Evolutionary conservation across 2,113 vertebrate genomes (phyloP).

Genomic region (Casuarius casuarius): DNA sequence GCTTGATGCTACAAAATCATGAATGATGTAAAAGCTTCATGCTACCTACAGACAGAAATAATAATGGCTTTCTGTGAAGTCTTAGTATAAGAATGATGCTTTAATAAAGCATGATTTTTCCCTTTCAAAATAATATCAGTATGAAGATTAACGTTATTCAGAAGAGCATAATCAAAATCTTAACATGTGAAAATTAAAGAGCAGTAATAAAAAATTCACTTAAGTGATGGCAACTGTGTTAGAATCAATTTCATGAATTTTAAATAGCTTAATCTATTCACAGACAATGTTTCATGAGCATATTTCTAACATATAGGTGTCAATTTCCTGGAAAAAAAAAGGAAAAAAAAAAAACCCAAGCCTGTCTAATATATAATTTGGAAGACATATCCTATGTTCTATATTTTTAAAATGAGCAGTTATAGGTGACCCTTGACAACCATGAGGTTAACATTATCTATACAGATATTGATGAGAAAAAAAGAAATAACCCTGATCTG

Average conservation of each 20-base stretch:
- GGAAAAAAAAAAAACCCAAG: neutral
- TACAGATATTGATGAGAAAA: neutral
- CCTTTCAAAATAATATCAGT: neutral
- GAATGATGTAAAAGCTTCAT: neutral
- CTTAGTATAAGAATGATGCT: neutral
- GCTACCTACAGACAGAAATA: neutral
- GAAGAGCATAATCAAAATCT: neutral
- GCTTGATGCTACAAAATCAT: neutral
- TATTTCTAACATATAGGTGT: rapidly evolving
- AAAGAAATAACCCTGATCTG: neutral
- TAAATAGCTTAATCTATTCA: neutral
- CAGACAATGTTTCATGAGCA: neutral
- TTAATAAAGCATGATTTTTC: neutral
- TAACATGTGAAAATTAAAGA: neutral
- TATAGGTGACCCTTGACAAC: neutral
- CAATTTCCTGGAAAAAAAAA: neutral
- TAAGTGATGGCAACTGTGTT: neutral
- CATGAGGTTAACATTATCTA: neutral
- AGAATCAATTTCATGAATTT: neutral
- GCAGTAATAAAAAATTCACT: neutral
- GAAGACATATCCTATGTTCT: neutral
- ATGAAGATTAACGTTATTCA: neutral
- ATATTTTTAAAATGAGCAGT: neutral
- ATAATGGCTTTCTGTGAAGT: neutral
- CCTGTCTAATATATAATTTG: neutral